phyloP scores from a whole-genome alignment of 1,140 invertebrate species.

The Achatina immaculata region DNA sequence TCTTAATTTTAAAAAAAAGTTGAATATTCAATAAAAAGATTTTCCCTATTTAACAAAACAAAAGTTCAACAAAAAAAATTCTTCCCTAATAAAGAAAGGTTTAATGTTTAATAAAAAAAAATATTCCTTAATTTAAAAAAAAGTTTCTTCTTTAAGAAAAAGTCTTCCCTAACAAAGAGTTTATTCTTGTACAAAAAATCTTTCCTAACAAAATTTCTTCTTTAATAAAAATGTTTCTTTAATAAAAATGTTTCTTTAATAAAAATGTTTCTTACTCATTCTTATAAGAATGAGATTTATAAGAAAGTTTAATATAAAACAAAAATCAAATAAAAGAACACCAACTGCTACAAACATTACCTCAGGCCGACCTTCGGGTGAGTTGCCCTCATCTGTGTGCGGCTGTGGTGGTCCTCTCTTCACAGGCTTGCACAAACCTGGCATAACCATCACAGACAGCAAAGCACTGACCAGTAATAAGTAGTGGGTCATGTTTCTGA shows the following conservation, averaged over 20 bases:
- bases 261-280: not conserved
- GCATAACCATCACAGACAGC: not conserved
- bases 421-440: slow-evolving; percentile 13
- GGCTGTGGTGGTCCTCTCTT: not conserved
- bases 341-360: not conserved
- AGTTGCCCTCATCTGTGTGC: not conserved
- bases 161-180: not conserved
- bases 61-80: too few relatives aligned
- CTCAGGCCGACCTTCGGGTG: not conserved
- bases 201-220: not conserved
- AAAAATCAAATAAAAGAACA: not conserved
- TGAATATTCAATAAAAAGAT: too few relatives aligned
- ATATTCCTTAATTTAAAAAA: not conserved
- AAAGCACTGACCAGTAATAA: not conserved
- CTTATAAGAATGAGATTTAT: not conserved
- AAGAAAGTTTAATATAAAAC: not conserved
- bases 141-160: not conserved
- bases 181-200: not conserved
- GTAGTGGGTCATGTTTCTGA: not conserved
- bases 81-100: slow-evolving; percentile 16
- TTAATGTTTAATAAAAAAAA: not conserved
- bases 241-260: not conserved
- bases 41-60: too few relatives aligned
- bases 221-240: not conserved
- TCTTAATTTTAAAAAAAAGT: too few relatives aligned